These are phyloP conservation scores for Andrena bucephala DNA, from an alignment of 2,888 invertebrate species.

Conservation along the genomic window DNA sequence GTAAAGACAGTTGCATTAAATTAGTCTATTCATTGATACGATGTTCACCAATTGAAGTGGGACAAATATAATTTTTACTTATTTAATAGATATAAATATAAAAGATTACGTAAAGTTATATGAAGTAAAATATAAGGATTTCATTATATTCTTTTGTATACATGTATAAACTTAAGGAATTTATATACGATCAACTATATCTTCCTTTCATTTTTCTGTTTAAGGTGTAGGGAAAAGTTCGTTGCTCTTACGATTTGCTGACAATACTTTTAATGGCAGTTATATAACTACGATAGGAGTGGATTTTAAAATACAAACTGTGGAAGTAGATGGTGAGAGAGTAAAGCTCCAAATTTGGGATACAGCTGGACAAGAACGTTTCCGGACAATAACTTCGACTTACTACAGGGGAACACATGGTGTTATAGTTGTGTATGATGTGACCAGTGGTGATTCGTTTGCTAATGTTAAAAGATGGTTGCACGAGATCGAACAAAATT, in stretches of 20 bases:
- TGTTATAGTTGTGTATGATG: slow-evolving; percentile 99
- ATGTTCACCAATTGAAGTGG: too few species aligned
- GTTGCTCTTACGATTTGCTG: slow-evolving; percentile 97
- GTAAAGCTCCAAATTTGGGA: slow-evolving; percentile 99
- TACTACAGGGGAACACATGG: slow-evolving; percentile 99
- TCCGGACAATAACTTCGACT: slow-evolving; percentile 99
- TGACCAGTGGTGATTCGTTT: slow-evolving; percentile 99
- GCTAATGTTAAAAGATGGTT: slow-evolving; percentile 99
- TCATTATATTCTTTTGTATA: not conserved
- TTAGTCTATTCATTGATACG: too few species aligned
- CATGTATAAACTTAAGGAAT: not conserved
- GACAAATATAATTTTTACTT: too few species aligned
- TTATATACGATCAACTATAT: not conserved
- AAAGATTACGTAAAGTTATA: too few species aligned
- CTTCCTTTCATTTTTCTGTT: slow-evolving; percentile 70
- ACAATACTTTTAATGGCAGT: slow-evolving; percentile 99
- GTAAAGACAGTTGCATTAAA: too few species aligned
- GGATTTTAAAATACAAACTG: slow-evolving; percentile 99
- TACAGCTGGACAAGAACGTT: slow-evolving; percentile 98
- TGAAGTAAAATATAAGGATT: too few species aligned
- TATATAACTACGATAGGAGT: slow-evolving; percentile 99
- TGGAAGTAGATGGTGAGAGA: slow-evolving; percentile 95
- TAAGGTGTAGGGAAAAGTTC: slow-evolving; percentile 99
- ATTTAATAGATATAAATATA: too few species aligned
- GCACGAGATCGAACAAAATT: slow-evolving; percentile 99